Percentiles rank a stretch among this genome's conserved stretches.
phyloP scores from a whole-genome alignment of 2,888 invertebrate species.

The Meiosimyza decipiens region DNA sequence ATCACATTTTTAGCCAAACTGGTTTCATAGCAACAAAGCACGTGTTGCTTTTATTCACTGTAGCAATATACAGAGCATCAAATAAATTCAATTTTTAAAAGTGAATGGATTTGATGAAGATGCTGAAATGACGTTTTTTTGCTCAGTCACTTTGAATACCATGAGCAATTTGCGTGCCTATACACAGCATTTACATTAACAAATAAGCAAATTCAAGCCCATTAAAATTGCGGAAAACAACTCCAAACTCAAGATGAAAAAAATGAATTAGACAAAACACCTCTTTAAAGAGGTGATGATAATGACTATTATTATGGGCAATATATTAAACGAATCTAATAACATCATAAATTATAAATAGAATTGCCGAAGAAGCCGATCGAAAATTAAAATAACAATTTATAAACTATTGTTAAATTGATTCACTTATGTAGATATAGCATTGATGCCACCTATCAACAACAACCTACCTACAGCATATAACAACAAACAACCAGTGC shows the following conservation, averaged over 20 bases:
- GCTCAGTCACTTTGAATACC: too few relatives aligned
- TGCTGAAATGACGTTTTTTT: too few relatives aligned
- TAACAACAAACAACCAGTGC: slow-evolving; percentile 2
- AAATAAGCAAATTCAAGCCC: not conserved
- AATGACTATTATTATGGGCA: too few relatives aligned
- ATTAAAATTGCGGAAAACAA: not conserved
- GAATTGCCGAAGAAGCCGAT: not conserved
- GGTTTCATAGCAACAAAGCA: too few relatives aligned
- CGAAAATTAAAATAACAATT: not conserved
- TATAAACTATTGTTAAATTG: slow-evolving; percentile 4
- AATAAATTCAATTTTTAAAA: too few relatives aligned
- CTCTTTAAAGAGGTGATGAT: too few relatives aligned
- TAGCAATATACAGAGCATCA: too few relatives aligned
- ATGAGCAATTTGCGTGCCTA: not conserved
- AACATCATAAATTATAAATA: slow-evolving; percentile 20
- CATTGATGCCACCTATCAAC: not conserved
- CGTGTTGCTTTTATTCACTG: too few relatives aligned
- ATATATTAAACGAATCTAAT: not conserved
- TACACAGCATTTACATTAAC: not conserved
- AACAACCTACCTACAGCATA: slow-evolving; percentile 1
- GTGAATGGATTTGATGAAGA: too few relatives aligned
- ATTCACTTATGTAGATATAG: slow-evolving; percentile 1
- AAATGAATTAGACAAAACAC: too few relatives aligned
- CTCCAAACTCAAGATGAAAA: not conserved
- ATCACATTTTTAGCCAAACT: too few relatives aligned